Evolutionary conservation across 64 coral and sea anemone genomes (phyloP).

Genomic region (Trachythela sp.): DNA sequence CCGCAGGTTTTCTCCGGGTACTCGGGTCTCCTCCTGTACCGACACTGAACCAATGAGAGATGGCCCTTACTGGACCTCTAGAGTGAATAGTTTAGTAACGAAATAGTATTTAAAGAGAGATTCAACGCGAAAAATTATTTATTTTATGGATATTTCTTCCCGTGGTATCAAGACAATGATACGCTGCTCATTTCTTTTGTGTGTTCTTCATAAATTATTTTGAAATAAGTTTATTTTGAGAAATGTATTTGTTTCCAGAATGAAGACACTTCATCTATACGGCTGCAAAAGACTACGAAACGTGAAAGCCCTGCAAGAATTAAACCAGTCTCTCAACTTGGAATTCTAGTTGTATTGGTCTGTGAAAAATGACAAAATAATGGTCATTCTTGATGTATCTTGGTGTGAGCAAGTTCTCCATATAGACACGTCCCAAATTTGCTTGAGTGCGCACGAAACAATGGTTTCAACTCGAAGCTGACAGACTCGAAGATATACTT

Average conservation of each 20-base stretch:
- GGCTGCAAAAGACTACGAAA: constrained; percentile 82
- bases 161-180: too few species aligned
- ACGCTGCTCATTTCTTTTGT: too few species aligned
- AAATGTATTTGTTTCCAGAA: constrained; percentile 33
- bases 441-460: background rate
- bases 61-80: too few species aligned
- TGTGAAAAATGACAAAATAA: background rate
- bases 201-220: too few species aligned
- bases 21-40: background rate
- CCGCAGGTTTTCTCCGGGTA: too few species aligned
- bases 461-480: too few species aligned
- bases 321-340: constrained; percentile 61
- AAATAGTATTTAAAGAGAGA: too few species aligned
- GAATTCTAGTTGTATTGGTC: constrained; percentile 48
- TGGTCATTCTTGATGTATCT: background rate
- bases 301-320: constrained; percentile 29
- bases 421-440: background rate
- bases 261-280: constrained; percentile 83
- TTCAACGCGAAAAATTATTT: background rate
- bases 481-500: too few species aligned
- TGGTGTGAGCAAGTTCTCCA: background rate
- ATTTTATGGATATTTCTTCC: background rate
- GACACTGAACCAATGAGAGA: background rate
- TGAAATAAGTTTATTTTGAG: too few species aligned
- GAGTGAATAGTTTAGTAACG: too few species aligned